These are phyloP conservation scores for Amblyraja radiata DNA, from an alignment of 2,797 vertebrate species.

Conservation along the genomic window DNA sequence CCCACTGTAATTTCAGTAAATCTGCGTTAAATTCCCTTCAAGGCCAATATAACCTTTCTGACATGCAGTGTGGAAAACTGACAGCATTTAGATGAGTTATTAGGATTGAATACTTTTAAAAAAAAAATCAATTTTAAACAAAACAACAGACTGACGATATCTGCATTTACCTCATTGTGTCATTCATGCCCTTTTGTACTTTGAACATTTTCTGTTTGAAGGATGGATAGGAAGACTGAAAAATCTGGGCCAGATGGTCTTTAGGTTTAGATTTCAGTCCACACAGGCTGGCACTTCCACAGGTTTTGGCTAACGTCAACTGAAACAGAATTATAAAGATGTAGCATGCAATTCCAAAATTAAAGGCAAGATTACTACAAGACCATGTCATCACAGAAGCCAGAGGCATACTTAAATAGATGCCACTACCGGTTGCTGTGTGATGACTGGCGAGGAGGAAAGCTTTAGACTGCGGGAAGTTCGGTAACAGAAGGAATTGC, in stretches of 20 bases:
- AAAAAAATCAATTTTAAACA: neutral
- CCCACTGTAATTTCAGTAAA: neutral
- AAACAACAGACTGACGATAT: neutral
- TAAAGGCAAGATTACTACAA: neutral
- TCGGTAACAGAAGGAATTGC: no score
- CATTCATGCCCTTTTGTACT: slow-evolving; percentile 78
- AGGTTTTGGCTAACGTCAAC: slow-evolving; percentile 83
- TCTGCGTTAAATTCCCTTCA: neutral
- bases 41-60: neutral
- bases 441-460: no score
- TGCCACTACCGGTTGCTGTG: no score
- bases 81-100: neutral
- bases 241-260: slow-evolving; percentile 75
- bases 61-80: neutral
- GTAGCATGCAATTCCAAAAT: neutral
- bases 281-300: slow-evolving; percentile 70
- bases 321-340: slow-evolving; percentile 44
- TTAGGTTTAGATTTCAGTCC: slow-evolving; percentile 67
- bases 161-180: slow-evolving; percentile 83
- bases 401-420: no score
- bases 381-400: neutral
- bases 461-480: no score
- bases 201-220: slow-evolving; percentile 59
- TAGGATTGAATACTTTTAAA: neutral
- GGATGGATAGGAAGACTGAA: slow-evolving; percentile 61